Evolutionary conservation across 1,140 invertebrate genomes (phyloP).

Genomic region (Phymastichus coffea): DNA sequence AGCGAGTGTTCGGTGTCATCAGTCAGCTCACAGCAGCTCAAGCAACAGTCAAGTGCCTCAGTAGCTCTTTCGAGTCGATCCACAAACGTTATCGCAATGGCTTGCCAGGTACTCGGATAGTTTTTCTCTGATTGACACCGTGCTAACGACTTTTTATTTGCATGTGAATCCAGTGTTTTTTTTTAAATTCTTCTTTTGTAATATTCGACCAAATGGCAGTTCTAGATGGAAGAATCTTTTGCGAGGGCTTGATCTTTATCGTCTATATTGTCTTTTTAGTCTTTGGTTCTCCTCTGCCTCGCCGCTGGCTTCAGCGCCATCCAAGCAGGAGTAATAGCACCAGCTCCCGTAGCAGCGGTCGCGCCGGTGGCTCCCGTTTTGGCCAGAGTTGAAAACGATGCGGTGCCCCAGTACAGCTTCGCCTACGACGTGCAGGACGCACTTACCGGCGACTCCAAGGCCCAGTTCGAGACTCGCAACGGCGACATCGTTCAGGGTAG

Average conservation of each 20-base stretch:
- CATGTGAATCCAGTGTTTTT: no score
- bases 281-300: constrained; percentile 23
- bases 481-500: constrained; percentile 57
- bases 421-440: constrained; percentile 56
- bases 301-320: constrained; percentile 18
- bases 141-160: no score
- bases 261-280: no score
- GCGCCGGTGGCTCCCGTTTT: constrained; percentile 39
- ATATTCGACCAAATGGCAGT: not conserved
- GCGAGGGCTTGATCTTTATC: no score
- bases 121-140: no score
- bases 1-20: constrained; percentile 36
- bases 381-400: constrained; percentile 42
- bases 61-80: constrained; percentile 20
- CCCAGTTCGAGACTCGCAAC: constrained; percentile 56
- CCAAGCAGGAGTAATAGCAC: constrained; percentile 33
- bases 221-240: not conserved
- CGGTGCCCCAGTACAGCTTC: constrained; percentile 53
- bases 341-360: constrained; percentile 8
- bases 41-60: constrained; percentile 14
- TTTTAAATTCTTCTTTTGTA: no score
- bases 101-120: constrained; percentile 46
- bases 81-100: constrained; percentile 41
- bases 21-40: constrained; percentile 40
- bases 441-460: constrained; percentile 57